A percentile compares a stretch with the other conserved stretches of the same genome.
phyloP scores from a whole-genome alignment of 2,888 invertebrate genomes.

The Macrosiphum euphorbiae region DNA sequence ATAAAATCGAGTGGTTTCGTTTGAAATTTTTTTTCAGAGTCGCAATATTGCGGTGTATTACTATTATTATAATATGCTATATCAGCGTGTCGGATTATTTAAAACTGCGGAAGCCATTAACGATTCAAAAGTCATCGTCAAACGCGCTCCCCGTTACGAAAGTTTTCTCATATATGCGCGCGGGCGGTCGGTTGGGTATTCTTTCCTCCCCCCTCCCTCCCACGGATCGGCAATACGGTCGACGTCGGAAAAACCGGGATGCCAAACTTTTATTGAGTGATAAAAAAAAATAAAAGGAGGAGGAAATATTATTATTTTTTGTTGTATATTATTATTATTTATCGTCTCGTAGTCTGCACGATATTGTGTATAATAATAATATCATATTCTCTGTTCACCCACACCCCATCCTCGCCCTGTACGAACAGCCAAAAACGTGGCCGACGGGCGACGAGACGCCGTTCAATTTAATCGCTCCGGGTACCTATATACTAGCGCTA shows the following conservation, averaged over 20 bases:
- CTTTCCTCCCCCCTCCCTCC: neutral
- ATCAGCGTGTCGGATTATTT: slow-evolving; percentile 51
- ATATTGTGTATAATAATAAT: slow-evolving; percentile 29
- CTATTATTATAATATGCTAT: neutral
- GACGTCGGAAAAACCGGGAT: slow-evolving; percentile 28
- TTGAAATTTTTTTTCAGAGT: neutral
- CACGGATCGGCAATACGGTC: slow-evolving; percentile 33
- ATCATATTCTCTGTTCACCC: neutral
- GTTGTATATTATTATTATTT: slow-evolving; percentile 42
- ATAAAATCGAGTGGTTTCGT: slow-evolving; percentile 35
- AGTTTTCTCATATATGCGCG: slow-evolving; percentile 55
- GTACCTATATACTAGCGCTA: neutral
- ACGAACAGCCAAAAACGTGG: neutral
- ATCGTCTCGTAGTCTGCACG: slow-evolving; percentile 44
- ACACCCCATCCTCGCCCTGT: neutral
- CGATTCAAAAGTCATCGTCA: slow-evolving; percentile 62
- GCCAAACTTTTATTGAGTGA: slow-evolving; percentile 63
- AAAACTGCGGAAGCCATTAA: slow-evolving; percentile 63
- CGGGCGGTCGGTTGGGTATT: slow-evolving; percentile 35
- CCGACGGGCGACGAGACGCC: neutral
- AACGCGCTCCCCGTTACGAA: slow-evolving; percentile 41
- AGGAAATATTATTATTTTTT: slow-evolving; percentile 54
- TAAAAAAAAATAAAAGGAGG: slow-evolving; percentile 34
- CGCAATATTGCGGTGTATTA: neutral
- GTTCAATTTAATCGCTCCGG: slow-evolving; percentile 5